phyloP scores from a whole-genome alignment of 2,797 vertebrate genomes.

The Notolepis coatsorum region DNA sequence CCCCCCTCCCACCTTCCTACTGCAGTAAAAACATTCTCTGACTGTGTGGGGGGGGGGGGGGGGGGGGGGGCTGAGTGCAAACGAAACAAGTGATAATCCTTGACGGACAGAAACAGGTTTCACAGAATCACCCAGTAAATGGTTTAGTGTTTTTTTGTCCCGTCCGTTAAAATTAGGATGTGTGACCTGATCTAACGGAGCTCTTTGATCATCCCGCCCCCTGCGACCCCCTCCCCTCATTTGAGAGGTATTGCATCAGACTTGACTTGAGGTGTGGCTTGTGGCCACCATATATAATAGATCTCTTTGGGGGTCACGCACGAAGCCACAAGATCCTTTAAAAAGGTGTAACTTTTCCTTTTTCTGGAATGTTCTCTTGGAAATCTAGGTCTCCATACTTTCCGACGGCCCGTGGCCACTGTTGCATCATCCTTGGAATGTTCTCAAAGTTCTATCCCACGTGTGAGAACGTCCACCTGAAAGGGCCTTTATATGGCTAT shows the following conservation, averaged over 20 bases:
- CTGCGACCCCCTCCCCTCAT: background rate
- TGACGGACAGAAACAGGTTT: conserved; percentile 11
- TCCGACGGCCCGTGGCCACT: too few relatives aligned
- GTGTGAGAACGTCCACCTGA: too few relatives aligned
- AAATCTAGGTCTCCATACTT: too few relatives aligned
- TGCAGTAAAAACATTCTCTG: conserved; percentile 57
- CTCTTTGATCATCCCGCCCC: background rate
- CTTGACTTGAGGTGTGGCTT: background rate
- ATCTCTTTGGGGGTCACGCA: too few relatives aligned
- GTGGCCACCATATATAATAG: too few relatives aligned
- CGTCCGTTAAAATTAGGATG: background rate
- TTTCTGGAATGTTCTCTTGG: too few relatives aligned
- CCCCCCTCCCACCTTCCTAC: conserved; percentile 7
- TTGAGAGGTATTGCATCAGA: background rate
- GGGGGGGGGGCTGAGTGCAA: conserved; percentile 7
- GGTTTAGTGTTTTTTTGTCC: background rate
- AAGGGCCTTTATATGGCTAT: too few relatives aligned
- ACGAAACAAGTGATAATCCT: conserved; percentile 21
- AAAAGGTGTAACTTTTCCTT: too few relatives aligned
- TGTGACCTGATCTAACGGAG: background rate
- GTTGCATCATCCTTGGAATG: too few relatives aligned
- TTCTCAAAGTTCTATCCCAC: too few relatives aligned
- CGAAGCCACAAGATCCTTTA: too few relatives aligned
- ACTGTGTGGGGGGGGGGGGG: conserved; percentile 39
- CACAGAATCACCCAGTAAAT: background rate